Base-by-base conservation (phyloP, 2,113 vertebrate genomes). In the Rhinoderma darwinii region DNA sequence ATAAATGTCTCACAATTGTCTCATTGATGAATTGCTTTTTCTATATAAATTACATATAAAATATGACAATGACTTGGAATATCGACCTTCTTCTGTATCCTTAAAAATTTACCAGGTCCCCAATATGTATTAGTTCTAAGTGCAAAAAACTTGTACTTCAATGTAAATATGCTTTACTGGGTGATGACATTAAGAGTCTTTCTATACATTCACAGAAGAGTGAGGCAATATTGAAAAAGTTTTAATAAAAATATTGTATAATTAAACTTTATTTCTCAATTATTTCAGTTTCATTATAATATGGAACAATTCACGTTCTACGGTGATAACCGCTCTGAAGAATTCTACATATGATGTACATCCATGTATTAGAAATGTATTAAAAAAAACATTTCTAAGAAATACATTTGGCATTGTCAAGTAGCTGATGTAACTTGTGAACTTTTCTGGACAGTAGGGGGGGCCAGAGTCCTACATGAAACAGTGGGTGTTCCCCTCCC, bases 401-500 rank as follows among this genome's bases (percentile, higher is more conserved):
- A 54, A 51, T 20, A 3, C 1, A 12, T 51, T 18, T 44, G 39
- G 10, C 73, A 27, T 17, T 15, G 25, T 27, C 73, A 75, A 12
- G 15, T 44, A 75, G 44, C 47, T 27, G 75, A 35, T n/a, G 37
- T 27, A 5, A 43, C 8, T 39, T 43, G 41, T 43, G 9, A 39
- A 17, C 14, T n/a, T 25, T 20, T 70, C 17, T 43, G 18, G 32
- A n/a, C 84, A 80, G 84, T 78, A 86, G 84, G 47, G 84, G 84
- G 63, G 32, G 84, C 30, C 76, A 80, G 35, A 80, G 50, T 70
- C 76, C 76, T n/a, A 80, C 35, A 41, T 68, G 43, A 63, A 80
- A 30, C 59, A 41, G 30, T 79, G 63, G 76, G 61, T 80, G 75
- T 50, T 79, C 25, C 61, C 84, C 84, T 79, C 61, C 84, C 75